These are phyloP conservation scores for Yoshiicerus persimilis DNA, from an alignment of 1,140 invertebrate species.

Conservation along the genomic window DNA sequence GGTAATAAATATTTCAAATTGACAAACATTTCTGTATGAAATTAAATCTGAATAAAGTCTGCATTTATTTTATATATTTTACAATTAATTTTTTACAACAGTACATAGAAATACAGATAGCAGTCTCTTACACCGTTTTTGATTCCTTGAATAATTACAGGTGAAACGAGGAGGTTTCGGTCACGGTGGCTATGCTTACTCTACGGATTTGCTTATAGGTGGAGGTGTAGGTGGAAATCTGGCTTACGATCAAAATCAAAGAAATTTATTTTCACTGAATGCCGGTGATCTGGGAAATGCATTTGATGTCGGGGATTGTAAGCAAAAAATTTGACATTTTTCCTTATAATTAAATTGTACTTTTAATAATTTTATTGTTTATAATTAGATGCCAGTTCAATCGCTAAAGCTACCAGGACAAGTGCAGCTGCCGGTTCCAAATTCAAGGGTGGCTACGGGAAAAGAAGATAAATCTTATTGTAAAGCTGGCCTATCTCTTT, in stretches of 20 bases:
- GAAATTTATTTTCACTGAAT: conserved; percentile 32
- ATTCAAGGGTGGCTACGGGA: conserved; percentile 37
- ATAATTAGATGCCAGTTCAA: background rate
- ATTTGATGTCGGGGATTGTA: conserved; percentile 36
- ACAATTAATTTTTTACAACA: too few species aligned
- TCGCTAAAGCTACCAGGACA: conserved; percentile 40
- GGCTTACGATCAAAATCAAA: conserved; percentile 29
- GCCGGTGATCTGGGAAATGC: conserved; percentile 28
- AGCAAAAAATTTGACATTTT: background rate
- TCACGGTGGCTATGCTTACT: conserved; percentile 32
- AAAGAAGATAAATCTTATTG: background rate
- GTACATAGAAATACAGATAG: too few species aligned
- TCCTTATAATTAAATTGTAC: too few species aligned
- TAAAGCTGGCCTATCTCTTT: too few species aligned
- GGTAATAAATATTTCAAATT: background rate
- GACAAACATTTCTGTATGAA: background rate
- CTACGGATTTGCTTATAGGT: conserved; percentile 30
- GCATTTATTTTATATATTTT: too few species aligned
- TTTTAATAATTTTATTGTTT: too few species aligned
- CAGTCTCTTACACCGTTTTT: too few species aligned
- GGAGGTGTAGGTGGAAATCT: conserved; percentile 33
- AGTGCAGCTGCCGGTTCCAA: conserved; percentile 37
- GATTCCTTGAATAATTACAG: background rate
- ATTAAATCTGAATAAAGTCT: too few species aligned
- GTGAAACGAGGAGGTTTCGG: conserved; percentile 36